These are phyloP conservation scores for Epinephelus cyanopodus DNA, from an alignment of 2,113 vertebrate species.

Conservation along the genomic window DNA sequence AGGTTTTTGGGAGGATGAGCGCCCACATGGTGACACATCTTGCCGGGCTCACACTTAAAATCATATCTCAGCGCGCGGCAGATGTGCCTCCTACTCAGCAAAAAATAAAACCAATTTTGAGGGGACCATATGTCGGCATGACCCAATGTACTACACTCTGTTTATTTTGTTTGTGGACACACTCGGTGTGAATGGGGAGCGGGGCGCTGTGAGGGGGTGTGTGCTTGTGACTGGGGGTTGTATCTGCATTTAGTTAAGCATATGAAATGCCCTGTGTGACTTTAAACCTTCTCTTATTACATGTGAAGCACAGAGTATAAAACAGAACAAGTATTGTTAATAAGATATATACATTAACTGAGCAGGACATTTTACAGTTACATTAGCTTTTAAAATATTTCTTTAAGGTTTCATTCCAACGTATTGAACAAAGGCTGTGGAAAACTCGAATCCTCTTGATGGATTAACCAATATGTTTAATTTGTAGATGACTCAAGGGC, in stretches of 20 bases:
- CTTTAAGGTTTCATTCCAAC: neutral
- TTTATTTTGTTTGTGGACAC: constrained; percentile 34
- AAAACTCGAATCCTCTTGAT: neutral
- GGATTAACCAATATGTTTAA: neutral
- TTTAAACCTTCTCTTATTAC: neutral
- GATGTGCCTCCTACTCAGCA: constrained; percentile 59
- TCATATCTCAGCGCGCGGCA: constrained; percentile 22
- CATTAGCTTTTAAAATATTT: neutral
- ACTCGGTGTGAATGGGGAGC: neutral
- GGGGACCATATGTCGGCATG: constrained; percentile 38
- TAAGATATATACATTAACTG: too few species aligned
- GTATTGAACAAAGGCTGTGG: neutral
- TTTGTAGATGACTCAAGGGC: too few species aligned
- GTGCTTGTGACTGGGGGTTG: neutral
- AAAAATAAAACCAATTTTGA: constrained; percentile 44
- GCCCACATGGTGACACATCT: constrained; percentile 59
- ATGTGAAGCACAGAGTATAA: neutral
- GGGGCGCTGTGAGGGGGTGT: constrained; percentile 20
- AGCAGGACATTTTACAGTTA: neutral
- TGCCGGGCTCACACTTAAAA: constrained; percentile 17
- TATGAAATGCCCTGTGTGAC: neutral
- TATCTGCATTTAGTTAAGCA: neutral
- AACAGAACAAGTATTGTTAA: neutral
- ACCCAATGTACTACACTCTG: constrained; percentile 39
- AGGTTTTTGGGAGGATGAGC: constrained; percentile 39